These are phyloP conservation scores for Iselma pallidipennis DNA, from an alignment of 2,888 invertebrate genomes.

Conservation along the genomic window DNA sequence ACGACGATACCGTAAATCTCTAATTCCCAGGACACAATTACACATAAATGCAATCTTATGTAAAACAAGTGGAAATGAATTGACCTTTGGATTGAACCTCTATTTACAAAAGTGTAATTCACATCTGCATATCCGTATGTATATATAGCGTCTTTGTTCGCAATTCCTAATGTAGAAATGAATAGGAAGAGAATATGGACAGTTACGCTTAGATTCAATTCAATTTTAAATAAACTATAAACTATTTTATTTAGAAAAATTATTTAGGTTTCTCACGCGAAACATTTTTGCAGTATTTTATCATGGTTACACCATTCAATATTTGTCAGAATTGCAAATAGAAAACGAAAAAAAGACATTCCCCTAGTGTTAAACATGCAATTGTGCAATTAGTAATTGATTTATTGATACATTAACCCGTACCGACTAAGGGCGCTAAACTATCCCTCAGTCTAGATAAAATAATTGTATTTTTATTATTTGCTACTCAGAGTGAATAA, in stretches of 20 bases:
- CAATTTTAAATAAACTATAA: not conserved
- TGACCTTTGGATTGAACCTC: not conserved
- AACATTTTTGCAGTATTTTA: not conserved
- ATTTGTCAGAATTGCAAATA: not conserved
- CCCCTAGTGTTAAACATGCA: not conserved
- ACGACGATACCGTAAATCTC: not conserved
- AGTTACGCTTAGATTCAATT: not conserved
- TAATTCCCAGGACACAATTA: constrained; percentile 2
- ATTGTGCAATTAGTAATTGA: not conserved
- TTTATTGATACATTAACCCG: not conserved
- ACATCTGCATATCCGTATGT: not conserved
- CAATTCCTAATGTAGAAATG: not conserved
- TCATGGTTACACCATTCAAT: not conserved
- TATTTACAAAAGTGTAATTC: not conserved
- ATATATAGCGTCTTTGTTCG: not conserved
- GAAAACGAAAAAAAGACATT: not conserved
- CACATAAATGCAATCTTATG: not conserved
- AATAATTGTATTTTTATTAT: not conserved
- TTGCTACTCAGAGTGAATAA: not conserved
- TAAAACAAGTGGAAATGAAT: not conserved
- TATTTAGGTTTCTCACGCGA: not conserved
- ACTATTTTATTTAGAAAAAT: not conserved
- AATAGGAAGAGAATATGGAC: not conserved
- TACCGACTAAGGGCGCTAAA: not conserved
- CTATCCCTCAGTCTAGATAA: too few species aligned